Percentiles rank a stretch among this genome's conserved stretches.
These are phyloP conservation scores for Adelosebastes latens DNA, from an alignment of 2,797 vertebrate species.

Conservation along the genomic window DNA sequence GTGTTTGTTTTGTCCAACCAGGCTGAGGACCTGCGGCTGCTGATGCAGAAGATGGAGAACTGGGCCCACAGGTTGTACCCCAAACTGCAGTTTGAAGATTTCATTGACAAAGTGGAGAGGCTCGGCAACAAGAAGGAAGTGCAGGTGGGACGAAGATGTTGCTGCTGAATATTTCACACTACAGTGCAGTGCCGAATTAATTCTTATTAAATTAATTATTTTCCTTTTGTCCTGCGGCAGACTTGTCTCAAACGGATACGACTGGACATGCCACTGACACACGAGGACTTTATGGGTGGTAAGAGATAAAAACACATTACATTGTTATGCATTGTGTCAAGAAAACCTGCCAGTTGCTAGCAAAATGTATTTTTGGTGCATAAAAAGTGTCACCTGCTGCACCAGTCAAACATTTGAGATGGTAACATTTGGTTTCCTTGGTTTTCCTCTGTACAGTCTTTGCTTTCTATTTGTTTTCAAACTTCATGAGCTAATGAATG, in stretches of 20 bases:
- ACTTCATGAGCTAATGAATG: background rate
- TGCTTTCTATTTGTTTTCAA: background rate
- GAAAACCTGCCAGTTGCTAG: background rate
- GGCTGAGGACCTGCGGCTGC: conserved; percentile 88
- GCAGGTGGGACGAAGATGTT: conserved; percentile 82
- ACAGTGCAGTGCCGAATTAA: background rate
- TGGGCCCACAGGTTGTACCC: conserved; percentile 97
- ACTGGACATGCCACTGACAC: conserved; percentile 92
- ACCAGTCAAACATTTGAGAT: background rate
- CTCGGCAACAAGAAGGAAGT: conserved; percentile 94
- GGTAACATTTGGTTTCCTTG: background rate
- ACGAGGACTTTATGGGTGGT: conserved; percentile 89
- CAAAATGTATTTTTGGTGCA: background rate
- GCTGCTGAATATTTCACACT: background rate
- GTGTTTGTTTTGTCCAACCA: conserved; percentile 46
- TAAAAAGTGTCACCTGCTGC: background rate
- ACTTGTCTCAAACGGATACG: conserved; percentile 96
- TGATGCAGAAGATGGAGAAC: conserved; percentile 94
- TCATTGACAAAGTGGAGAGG: conserved; percentile 89
- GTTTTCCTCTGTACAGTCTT: background rate
- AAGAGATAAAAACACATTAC: conserved; percentile 39
- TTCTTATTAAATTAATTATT: background rate
- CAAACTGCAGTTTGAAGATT: conserved; percentile 94
- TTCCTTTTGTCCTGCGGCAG: conserved; percentile 66
- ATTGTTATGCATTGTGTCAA: background rate